These are phyloP conservation scores for Hemicordylus capensis DNA, from an alignment of 2,113 vertebrate genomes.

Conservation along the genomic window DNA sequence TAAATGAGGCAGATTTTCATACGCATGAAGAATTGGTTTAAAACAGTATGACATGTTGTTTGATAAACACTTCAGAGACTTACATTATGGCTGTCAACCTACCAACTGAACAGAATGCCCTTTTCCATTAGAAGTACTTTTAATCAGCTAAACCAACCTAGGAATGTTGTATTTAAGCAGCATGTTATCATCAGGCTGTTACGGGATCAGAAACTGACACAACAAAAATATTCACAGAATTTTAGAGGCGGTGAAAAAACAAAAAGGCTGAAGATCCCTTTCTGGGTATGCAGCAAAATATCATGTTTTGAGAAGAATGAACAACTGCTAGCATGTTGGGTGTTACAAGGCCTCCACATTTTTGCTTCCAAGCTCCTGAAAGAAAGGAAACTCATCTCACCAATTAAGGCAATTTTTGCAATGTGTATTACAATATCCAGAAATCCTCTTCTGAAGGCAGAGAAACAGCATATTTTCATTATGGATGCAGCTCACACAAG, in stretches of 20 bases:
- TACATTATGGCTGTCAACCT: conserved; percentile 19
- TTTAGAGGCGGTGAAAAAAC: background rate
- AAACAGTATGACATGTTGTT: conserved; percentile 43
- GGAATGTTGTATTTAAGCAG: background rate
- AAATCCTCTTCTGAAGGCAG: background rate
- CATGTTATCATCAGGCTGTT: background rate
- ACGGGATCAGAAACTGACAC: background rate
- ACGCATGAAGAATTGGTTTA: conserved; percentile 40
- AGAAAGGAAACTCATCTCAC: background rate
- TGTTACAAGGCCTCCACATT: background rate
- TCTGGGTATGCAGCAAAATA: background rate
- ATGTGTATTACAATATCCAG: background rate
- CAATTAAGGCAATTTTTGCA: background rate
- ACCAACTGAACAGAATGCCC: conserved; percentile 16
- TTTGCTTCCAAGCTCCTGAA: background rate
- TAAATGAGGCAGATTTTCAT: conserved; percentile 54
- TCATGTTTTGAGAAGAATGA: background rate
- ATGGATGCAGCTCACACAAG: background rate
- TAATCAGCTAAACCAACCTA: background rate
- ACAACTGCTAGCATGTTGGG: background rate
- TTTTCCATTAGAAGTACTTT: conserved; percentile 33
- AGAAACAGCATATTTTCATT: background rate
- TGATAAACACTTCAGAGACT: conserved; percentile 57
- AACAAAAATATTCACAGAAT: background rate
- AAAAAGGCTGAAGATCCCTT: background rate